Conservation (phyloP, 2,113 vertebrate genomes). For the Crocuta crocuta region DNA sequence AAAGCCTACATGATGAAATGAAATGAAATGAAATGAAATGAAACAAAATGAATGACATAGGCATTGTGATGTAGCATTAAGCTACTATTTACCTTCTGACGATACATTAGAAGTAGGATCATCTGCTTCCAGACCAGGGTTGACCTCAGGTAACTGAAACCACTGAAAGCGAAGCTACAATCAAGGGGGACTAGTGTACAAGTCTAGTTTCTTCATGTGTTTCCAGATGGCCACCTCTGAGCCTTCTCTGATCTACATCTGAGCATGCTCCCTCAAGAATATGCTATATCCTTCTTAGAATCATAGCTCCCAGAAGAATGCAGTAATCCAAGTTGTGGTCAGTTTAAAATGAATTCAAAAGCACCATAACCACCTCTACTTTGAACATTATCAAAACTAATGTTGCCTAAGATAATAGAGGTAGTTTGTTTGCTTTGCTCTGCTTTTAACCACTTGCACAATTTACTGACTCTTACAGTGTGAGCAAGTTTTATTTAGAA, state of each 20-base stretch:
- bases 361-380: not conserved
- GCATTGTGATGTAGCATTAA: not conserved
- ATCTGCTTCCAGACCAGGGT: not conserved
- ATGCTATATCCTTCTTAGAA: not conserved
- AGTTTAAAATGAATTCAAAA: not conserved
- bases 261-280: not conserved
- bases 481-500: constrained; percentile 3
- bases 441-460: not conserved
- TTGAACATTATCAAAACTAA: not conserved
- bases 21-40: not conserved
- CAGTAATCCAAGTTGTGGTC: not conserved
- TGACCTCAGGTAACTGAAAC: not conserved
- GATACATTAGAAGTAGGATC: not conserved
- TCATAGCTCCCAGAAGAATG: not conserved
- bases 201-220: constrained; percentile 2
- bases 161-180: not conserved
- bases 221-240: not conserved
- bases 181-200: not conserved
- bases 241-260: not conserved
- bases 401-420: not conserved
- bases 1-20: not conserved
- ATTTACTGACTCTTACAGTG: not conserved
- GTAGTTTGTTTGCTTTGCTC: not conserved
- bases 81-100: not conserved
- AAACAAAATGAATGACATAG: not conserved